A percentile compares a stretch with the other conserved stretches of the same genome.
Conservation (phyloP, 2,888 invertebrate species). For the Calameuta filiformis region DNA sequence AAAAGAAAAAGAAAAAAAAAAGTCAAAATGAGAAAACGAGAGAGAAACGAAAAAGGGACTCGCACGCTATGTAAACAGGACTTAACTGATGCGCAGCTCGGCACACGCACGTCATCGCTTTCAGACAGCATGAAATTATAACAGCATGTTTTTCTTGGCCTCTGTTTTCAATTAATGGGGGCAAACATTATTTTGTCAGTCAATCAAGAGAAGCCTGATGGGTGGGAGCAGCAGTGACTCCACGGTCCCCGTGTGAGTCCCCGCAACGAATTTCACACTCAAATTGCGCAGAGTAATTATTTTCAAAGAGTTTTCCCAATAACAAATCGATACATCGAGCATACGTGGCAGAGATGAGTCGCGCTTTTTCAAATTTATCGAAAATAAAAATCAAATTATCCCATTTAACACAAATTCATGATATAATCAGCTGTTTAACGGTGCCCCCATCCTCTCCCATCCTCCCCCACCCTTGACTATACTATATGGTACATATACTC, state of each 20-base stretch:
- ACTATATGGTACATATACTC: too few species aligned
- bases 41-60: neutral
- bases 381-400: too few species aligned
- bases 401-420: too few species aligned
- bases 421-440: too few species aligned
- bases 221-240: neutral
- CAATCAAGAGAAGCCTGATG: slow-evolving; percentile 20
- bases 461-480: too few species aligned
- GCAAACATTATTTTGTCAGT: slow-evolving; percentile 35
- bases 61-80: slow-evolving; percentile 6
- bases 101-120: slow-evolving; percentile 11
- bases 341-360: too few species aligned
- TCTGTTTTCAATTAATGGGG: slow-evolving; percentile 23
- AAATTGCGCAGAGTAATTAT: too few species aligned
- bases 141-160: slow-evolving; percentile 26
- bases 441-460: too few species aligned
- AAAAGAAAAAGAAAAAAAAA: too few species aligned
- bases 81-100: slow-evolving; percentile 14
- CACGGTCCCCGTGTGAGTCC: neutral
- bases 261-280: neutral
- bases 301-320: too few species aligned
- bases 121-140: slow-evolving; percentile 24
- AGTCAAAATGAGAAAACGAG: neutral
- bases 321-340: too few species aligned
- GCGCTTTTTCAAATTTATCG: too few species aligned